A percentile compares a stretch with the other conserved stretches of the same genome.
Evolutionary conservation across 92 coral and sea anemone species (phyloP).

Genomic region (Porites lobata): DNA sequence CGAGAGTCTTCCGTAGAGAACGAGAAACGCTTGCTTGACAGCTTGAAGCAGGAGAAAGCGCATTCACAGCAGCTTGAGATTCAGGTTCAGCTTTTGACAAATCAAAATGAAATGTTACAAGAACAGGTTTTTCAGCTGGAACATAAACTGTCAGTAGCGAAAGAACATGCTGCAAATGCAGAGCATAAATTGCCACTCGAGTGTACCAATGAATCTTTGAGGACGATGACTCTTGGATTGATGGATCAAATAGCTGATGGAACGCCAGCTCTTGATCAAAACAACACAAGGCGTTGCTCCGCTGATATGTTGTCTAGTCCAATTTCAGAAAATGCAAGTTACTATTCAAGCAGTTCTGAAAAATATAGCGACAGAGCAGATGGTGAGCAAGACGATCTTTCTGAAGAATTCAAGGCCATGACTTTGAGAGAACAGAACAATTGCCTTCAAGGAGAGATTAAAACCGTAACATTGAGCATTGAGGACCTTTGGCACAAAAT

Average conservation of each 20-base stretch:
- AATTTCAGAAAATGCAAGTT: background rate
- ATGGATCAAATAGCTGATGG: constrained; percentile 29
- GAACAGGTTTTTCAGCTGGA: constrained; percentile 32
- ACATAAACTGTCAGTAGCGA: constrained; percentile 2
- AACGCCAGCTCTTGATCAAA: constrained; percentile 4
- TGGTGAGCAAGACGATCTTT: constrained; percentile 2
- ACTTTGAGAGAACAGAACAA: constrained; percentile 6
- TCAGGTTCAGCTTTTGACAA: constrained; percentile 21
- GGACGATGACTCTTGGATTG: background rate
- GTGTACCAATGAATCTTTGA: constrained; percentile 9
- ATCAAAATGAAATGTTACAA: constrained; percentile 16
- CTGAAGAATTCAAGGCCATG: background rate
- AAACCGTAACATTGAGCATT: background rate
- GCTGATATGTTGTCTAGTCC: constrained; percentile 1
- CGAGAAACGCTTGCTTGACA: constrained; percentile 25
- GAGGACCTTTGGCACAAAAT: constrained; percentile 27
- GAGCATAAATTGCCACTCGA: constrained; percentile 15
- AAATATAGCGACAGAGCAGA: constrained; percentile 25
- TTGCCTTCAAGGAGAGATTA: constrained; percentile 6
- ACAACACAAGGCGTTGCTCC: background rate
- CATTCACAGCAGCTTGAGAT: constrained; percentile 24
- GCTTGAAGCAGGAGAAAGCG: constrained; percentile 24
- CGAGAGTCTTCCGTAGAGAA: constrained; percentile 7
- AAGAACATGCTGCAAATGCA: constrained; percentile 1
- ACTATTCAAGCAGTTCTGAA: constrained; percentile 10